Evolutionary conservation across 2,113 vertebrate species (phyloP).

Genomic region (Xiphophorus maculatus): DNA sequence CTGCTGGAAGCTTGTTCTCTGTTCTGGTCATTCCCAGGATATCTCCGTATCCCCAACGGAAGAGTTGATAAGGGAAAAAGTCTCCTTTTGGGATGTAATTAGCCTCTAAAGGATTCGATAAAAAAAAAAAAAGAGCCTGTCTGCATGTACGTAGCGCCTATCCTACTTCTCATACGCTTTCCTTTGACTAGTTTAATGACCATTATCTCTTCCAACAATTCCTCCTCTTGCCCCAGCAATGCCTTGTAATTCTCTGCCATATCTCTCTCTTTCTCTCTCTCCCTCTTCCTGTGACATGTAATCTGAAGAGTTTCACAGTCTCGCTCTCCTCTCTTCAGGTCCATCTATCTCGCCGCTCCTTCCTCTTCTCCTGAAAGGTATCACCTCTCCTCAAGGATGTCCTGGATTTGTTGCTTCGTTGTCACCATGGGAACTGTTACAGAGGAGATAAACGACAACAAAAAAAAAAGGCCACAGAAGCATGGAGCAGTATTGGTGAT

Average conservation of each 20-base stretch:
- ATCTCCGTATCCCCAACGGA: not conserved
- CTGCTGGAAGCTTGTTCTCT: not conserved
- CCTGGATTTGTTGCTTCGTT: conserved; percentile 72
- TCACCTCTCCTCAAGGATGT: conserved; percentile 80
- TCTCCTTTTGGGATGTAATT: not conserved
- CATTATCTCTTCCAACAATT: not conserved
- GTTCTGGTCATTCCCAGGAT: no score
- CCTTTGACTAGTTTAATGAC: not conserved
- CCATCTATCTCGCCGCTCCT: conserved; percentile 28
- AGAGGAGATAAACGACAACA: conserved; percentile 61
- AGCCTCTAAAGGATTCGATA: not conserved
- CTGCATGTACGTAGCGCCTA: not conserved
- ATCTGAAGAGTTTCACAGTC: conserved; percentile 15
- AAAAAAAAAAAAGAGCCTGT: not conserved
- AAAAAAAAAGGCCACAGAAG: conserved; percentile 22
- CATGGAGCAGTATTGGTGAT: conserved; percentile 13
- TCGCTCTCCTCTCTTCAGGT: conserved; percentile 13
- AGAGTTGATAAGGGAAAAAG: not conserved
- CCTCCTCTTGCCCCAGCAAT: not conserved
- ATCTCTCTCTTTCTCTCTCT: not conserved
- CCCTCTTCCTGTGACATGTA: not conserved
- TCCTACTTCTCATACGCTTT: not conserved
- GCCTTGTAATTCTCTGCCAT: not conserved
- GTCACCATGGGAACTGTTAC: conserved; percentile 81
- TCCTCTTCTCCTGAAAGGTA: conserved; percentile 63